Base-by-base conservation (phyloP, 2,888 invertebrate genomes). In the Sarcophaga subvicina region DNA sequence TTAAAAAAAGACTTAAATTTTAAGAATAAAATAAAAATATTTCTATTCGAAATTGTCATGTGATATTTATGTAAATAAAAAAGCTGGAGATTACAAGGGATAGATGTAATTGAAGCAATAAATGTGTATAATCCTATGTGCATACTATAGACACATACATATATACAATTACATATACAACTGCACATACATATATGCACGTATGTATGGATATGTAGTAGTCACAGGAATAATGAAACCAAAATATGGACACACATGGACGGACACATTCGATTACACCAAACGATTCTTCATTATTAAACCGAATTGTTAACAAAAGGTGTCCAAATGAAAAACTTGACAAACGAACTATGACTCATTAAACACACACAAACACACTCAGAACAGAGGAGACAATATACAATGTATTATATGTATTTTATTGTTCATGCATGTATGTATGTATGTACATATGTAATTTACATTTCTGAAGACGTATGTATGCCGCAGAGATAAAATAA, bases 221-320 rank as follows among this genome's bases (percentile, higher is more conserved):
- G 67, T 54, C 20, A 49, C 49, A 66, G 37, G n/a, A 27, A 2
- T 69, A 54, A 62, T 75, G 14, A 75, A 75, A 69, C 49, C 63
- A 8, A 54, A 72, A 59, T 66, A 20, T 14, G 49, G 12, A 49
- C 4, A 37, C 37, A 75, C 63, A 59, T 45, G 64, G 25, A 59
- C 62, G 64, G 25, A 59, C 62, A 69, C 73, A 62, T 1, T 69
- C 17, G 49, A 49, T 14, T 49, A 49, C 49, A 49, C 14, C 11
- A 49, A 49, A 49, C 49, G 11, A 49, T 49, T 49, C 20, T 14
- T 66, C 20, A 60, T 27, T 49, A 66, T 25, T 72, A 54, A 80
- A 67, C 47, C 20, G 11, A 82, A 71, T 60, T 71, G 37, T 60
- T 71, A 25, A 71, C 63, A 70, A 76, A 76, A 80, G 62, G 67